Conservation (phyloP, 2,113 vertebrate genomes). For the Neopipo cinnamomea region DNA sequence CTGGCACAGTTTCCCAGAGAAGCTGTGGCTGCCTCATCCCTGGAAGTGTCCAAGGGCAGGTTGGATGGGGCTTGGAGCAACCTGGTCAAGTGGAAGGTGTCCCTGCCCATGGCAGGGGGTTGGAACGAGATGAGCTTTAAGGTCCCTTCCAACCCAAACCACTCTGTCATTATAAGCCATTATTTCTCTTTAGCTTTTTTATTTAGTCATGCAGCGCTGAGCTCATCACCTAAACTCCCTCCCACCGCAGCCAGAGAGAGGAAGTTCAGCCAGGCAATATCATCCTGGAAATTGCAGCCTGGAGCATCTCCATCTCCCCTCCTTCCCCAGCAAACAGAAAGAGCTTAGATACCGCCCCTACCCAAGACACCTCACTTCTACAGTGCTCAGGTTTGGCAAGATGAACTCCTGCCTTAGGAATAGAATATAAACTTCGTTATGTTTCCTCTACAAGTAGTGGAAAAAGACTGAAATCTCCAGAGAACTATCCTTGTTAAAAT, state of each 20-base stretch:
- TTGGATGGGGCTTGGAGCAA: fast-evolving
- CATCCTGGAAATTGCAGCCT: neutral
- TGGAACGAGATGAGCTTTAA: fast-evolving
- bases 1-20: neutral
- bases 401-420: neutral
- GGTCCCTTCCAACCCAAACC: neutral
- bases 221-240: neutral
- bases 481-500: neutral
- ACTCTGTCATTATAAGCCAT: neutral
- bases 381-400: neutral
- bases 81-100: neutral
- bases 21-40: neutral
- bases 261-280: neutral
- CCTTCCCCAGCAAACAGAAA: neutral
- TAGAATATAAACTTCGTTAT: neutral
- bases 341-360: neutral
- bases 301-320: neutral
- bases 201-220: neutral
- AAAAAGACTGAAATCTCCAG: neutral
- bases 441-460: neutral
- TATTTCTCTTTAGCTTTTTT: neutral
- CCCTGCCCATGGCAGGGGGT: neutral
- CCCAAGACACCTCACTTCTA: neutral
- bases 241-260: neutral
- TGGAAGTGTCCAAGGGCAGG: neutral